phyloP scores from a whole-genome alignment of 2,888 invertebrate species.

The Glaucopsyche alexis region DNA sequence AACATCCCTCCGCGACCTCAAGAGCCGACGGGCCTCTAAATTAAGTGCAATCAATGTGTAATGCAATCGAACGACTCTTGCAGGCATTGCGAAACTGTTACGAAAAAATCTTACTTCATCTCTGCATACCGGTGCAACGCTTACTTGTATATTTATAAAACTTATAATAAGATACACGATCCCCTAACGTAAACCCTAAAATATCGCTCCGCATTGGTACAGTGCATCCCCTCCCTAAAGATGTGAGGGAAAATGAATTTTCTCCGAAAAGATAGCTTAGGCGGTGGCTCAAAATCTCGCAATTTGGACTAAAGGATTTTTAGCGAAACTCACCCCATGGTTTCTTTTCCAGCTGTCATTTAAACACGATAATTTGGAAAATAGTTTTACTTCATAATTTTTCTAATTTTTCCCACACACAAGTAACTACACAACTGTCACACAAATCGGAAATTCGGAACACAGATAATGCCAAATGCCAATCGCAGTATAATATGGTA shows the following conservation, averaged over 20 bases:
- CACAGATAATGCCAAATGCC: constrained; percentile 24
- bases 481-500: background rate
- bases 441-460: constrained; percentile 42
- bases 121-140: background rate
- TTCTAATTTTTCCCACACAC: constrained; percentile 45
- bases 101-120: constrained; percentile 27
- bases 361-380: constrained; percentile 73
- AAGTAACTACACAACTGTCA: constrained; percentile 44
- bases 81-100: constrained; percentile 38
- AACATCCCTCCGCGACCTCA: constrained; percentile 56
- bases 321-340: constrained; percentile 85
- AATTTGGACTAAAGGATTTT: background rate
- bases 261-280: constrained; percentile 40
- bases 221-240: constrained; percentile 77
- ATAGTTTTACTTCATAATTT: constrained; percentile 48
- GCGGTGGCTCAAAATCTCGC: constrained; percentile 30
- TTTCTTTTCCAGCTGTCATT: constrained; percentile 91
- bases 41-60: constrained; percentile 68
- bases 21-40: constrained; percentile 61
- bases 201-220: constrained; percentile 74
- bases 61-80: constrained; percentile 50
- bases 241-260: constrained; percentile 55
- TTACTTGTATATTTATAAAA: constrained; percentile 7
- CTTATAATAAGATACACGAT: background rate
- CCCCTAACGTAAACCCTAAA: constrained; percentile 53